phyloP scores from a whole-genome alignment of 1,140 invertebrate genomes.

The Bombus superbus region DNA sequence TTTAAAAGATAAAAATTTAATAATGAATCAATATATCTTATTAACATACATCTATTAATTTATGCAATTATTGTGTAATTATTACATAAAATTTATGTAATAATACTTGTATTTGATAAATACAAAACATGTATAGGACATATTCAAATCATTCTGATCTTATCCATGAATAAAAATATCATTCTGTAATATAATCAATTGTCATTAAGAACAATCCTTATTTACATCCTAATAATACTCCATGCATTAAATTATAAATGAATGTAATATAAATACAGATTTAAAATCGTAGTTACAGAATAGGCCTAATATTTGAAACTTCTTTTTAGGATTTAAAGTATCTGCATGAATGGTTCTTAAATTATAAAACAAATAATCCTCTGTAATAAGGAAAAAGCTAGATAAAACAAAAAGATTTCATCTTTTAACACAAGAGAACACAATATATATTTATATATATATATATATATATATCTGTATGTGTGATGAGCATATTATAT shows the following conservation, averaged over 20 bases:
- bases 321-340: not conserved
- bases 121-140: not conserved
- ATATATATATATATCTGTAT: too few species aligned
- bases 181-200: slow-evolving; percentile 29
- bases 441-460: not conserved
- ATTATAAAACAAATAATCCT: slow-evolving; percentile 17
- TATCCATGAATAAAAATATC: slow-evolving; percentile 9
- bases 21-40: slow-evolving; percentile 25
- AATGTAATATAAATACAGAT: slow-evolving; percentile 13
- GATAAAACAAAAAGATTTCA: not conserved
- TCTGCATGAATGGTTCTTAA: not conserved
- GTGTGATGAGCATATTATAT: slow-evolving; percentile 11
- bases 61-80: slow-evolving; percentile 20
- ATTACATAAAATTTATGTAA: slow-evolving; percentile 9
- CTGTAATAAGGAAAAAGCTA: slow-evolving; percentile 16
- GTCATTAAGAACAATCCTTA: slow-evolving; percentile 5
- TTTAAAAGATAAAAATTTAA: slow-evolving; percentile 22
- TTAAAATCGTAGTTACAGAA: slow-evolving; percentile 50
- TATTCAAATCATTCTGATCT: not conserved
- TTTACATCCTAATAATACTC: slow-evolving; percentile 38
- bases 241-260: slow-evolving; percentile 8
- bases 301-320: slow-evolving; percentile 64
- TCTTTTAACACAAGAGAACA: slow-evolving; percentile 12
- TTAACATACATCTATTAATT: slow-evolving; percentile 1
- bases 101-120: slow-evolving; percentile 8